phyloP scores from a whole-genome alignment of 2,113 vertebrate genomes.

The Nerophis lumbriciformis region DNA sequence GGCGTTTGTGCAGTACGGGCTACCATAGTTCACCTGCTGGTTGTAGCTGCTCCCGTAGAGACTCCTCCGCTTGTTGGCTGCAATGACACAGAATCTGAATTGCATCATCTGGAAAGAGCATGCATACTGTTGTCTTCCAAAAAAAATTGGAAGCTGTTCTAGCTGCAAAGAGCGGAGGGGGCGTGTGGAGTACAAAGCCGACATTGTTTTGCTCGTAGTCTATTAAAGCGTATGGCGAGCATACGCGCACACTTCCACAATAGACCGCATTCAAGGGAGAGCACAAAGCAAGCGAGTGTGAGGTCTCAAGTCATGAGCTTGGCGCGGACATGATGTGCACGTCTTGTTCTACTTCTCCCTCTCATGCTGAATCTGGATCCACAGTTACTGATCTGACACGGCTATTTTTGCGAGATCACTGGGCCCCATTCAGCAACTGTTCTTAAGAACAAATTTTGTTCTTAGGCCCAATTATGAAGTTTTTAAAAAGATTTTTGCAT shows the following conservation, averaged over 20 bases:
- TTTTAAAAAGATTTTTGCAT: too few relatives aligned
- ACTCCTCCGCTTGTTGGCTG: conserved; percentile 89
- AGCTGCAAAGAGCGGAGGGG: not conserved
- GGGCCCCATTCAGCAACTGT: too few relatives aligned
- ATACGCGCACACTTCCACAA: conserved; percentile 41
- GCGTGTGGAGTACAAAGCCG: conserved; percentile 1
- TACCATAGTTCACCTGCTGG: conserved; percentile 75
- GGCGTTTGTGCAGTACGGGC: conserved; percentile 85
- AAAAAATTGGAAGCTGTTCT: not conserved
- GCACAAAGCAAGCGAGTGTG: conserved; percentile 44
- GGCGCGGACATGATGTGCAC: not conserved
- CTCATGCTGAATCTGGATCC: conserved; percentile 1
- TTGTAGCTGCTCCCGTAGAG: conserved; percentile 87
- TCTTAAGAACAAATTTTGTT: too few relatives aligned
- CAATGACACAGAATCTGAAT: conserved; percentile 19
- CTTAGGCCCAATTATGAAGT: too few relatives aligned
- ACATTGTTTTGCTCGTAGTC: conserved; percentile 32
- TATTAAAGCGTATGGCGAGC: conserved; percentile 40
- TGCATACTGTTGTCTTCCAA: not conserved
- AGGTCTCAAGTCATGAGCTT: conserved; percentile 26
- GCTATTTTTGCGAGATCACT: too few relatives aligned
- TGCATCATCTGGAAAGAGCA: not conserved
- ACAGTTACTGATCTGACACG: too few relatives aligned
- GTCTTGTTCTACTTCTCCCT: not conserved
- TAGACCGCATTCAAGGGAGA: conserved; percentile 45